phyloP scores from a whole-genome alignment of 2,797 vertebrate species.

The Spea hammondii region DNA sequence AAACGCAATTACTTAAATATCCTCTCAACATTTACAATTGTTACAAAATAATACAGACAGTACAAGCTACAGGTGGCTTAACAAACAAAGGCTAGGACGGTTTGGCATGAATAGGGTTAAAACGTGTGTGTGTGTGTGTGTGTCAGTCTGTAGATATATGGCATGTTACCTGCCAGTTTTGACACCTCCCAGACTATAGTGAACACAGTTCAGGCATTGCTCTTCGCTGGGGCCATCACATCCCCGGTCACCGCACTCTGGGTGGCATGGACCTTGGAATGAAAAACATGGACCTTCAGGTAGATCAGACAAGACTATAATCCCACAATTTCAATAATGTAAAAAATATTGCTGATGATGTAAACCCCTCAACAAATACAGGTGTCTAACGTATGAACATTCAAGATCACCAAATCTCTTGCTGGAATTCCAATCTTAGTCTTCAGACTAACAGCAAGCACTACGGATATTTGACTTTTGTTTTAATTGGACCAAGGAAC shows the following conservation, averaged over 20 bases:
- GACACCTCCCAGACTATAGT: slow-evolving; percentile 81
- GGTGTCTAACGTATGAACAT: too few species aligned
- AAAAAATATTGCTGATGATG: too few species aligned
- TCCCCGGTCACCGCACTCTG: slow-evolving; percentile 82
- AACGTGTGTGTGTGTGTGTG: not conserved
- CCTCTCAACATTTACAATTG: too few species aligned
- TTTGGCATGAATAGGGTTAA: not conserved
- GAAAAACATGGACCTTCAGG: slow-evolving; percentile 25
- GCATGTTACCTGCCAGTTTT: slow-evolving; percentile 78
- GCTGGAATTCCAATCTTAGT: too few species aligned
- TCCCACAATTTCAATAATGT: not conserved
- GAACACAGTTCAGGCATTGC: slow-evolving; percentile 87
- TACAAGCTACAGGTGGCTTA: too few species aligned
- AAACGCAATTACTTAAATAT: too few species aligned
- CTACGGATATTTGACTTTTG: too few species aligned
- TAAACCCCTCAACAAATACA: too few species aligned
- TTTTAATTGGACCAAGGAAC: too few species aligned
- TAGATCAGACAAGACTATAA: not conserved
- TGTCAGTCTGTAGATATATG: not conserved
- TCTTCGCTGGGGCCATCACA: slow-evolving; percentile 79
- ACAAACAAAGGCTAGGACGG: not conserved
- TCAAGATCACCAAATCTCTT: too few species aligned
- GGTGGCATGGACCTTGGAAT: slow-evolving; percentile 77
- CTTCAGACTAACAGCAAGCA: too few species aligned
- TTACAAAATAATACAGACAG: too few species aligned